These are phyloP conservation scores for Pachycephala philippinensis DNA, from an alignment of 2,113 vertebrate genomes.

Conservation along the genomic window DNA sequence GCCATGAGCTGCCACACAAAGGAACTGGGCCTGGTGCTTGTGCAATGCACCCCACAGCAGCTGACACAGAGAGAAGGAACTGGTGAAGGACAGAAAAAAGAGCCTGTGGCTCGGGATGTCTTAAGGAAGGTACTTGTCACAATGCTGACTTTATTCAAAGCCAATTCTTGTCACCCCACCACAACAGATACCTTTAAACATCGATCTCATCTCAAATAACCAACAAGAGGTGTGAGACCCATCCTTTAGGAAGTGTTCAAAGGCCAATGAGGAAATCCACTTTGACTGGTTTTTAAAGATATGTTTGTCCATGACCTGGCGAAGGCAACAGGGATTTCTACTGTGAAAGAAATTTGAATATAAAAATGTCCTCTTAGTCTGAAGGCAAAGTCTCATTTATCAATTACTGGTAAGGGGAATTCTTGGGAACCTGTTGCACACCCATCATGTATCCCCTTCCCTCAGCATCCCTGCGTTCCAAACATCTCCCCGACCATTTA, in stretches of 20 bases:
- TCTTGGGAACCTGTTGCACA: background rate
- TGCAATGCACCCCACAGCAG: no score
- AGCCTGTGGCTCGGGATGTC: background rate
- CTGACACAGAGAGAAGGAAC: background rate
- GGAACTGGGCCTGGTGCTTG: no score
- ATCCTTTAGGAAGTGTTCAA: background rate
- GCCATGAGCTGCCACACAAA: background rate
- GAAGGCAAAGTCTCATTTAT: background rate
- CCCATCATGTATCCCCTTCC: fast-evolving
- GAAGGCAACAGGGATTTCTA: background rate
- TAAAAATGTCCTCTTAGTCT: background rate
- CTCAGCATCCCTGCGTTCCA: background rate
- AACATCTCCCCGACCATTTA: fast-evolving
- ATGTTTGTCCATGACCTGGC: background rate
- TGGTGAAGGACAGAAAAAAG: background rate
- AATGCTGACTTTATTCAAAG: background rate
- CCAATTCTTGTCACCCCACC: background rate
- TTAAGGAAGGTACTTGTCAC: background rate
- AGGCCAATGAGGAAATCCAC: background rate
- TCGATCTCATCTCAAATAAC: background rate
- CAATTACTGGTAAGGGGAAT: background rate
- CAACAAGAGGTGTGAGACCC: background rate
- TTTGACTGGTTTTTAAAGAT: background rate
- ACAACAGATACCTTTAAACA: background rate
- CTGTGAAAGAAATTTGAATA: background rate